Evolutionary conservation across 2,113 vertebrate species (phyloP).

Genomic region (Lucifuga dentata): DNA sequence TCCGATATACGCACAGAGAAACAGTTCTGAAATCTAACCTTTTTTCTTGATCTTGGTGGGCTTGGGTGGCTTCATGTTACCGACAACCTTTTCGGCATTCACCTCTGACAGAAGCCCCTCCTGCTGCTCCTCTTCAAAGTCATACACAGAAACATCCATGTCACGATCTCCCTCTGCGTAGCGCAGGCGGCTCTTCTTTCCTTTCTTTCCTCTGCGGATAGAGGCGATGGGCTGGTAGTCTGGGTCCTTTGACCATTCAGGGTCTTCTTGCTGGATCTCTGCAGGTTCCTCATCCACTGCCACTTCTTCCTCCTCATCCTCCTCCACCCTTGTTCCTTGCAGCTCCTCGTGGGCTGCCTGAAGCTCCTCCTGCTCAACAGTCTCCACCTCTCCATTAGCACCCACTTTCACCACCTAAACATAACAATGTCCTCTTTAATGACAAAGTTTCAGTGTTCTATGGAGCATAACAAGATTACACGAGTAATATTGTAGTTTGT

Average conservation of each 20-base stretch:
- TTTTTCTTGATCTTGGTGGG: conserved; percentile 99
- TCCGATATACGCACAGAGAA: neutral
- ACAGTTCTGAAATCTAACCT: conserved; percentile 80
- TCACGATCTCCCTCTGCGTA: conserved; percentile 97
- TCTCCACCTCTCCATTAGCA: conserved; percentile 98
- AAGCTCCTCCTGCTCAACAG: conserved; percentile 92
- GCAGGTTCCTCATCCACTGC: conserved; percentile 57
- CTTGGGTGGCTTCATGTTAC: conserved; percentile 99
- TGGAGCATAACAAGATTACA: too few species aligned
- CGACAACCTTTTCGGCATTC: conserved; percentile 98
- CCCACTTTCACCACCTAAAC: conserved; percentile 96
- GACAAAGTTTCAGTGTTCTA: too few species aligned
- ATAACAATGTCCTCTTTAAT: neutral
- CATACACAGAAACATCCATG: conserved; percentile 98
- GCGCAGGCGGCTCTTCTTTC: conserved; percentile 94
- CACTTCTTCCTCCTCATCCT: conserved; percentile 67
- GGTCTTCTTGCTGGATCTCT: conserved; percentile 87
- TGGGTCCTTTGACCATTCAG: conserved; percentile 95
- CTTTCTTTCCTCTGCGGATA: conserved; percentile 68
- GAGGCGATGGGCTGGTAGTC: conserved; percentile 90
- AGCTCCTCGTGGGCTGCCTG: conserved; percentile 69
- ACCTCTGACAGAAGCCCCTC: conserved; percentile 97
- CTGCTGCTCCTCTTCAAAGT: conserved; percentile 99
- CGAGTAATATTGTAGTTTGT: too few species aligned
- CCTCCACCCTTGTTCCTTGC: conserved; percentile 79